Percentiles rank a stretch among this genome's conserved stretches.
phyloP scores from a whole-genome alignment of 1,140 invertebrate species.

The Cepaea nemoralis region DNA sequence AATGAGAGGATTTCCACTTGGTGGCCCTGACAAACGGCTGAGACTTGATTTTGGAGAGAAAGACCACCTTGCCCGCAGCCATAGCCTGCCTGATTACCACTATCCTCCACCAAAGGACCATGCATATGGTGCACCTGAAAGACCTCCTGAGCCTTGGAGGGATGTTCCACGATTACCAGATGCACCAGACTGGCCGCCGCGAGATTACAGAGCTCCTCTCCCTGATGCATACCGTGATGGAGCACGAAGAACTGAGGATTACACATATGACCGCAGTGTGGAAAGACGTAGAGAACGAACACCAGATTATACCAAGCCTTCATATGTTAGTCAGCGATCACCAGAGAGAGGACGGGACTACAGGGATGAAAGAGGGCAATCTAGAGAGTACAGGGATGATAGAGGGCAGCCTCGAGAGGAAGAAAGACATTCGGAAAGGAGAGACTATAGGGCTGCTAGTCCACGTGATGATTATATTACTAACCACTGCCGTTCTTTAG shows the following conservation, averaged over 20 bases:
- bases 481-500: slow-evolving; percentile 49
- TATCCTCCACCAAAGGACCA: slow-evolving; percentile 33
- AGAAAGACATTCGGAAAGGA: slow-evolving; percentile 40
- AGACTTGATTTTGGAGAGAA: slow-evolving; percentile 94
- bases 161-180: slow-evolving; percentile 36
- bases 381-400: slow-evolving; percentile 28
- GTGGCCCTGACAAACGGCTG: slow-evolving; percentile 87
- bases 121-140: slow-evolving; percentile 25
- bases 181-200: slow-evolving; percentile 50
- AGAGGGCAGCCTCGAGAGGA: slow-evolving; percentile 18
- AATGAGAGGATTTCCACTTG: slow-evolving; percentile 94
- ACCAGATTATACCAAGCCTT: slow-evolving; percentile 24
- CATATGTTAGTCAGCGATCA: slow-evolving; percentile 14
- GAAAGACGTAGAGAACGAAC: slow-evolving; percentile 26
- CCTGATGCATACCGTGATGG: slow-evolving; percentile 45
- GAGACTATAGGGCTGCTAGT: slow-evolving; percentile 44
- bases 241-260: slow-evolving; percentile 48
- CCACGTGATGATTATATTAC: slow-evolving; percentile 36
- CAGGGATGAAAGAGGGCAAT: slow-evolving; percentile 23
- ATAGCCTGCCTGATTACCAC: slow-evolving; percentile 27
- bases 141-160: slow-evolving; percentile 42
- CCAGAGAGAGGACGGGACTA: slow-evolving; percentile 34
- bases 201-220: slow-evolving; percentile 29
- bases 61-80: slow-evolving; percentile 29
- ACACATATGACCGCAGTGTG: slow-evolving; percentile 2